Conservation (phyloP, 2,113 vertebrate species). For the Echinops telfairi region DNA sequence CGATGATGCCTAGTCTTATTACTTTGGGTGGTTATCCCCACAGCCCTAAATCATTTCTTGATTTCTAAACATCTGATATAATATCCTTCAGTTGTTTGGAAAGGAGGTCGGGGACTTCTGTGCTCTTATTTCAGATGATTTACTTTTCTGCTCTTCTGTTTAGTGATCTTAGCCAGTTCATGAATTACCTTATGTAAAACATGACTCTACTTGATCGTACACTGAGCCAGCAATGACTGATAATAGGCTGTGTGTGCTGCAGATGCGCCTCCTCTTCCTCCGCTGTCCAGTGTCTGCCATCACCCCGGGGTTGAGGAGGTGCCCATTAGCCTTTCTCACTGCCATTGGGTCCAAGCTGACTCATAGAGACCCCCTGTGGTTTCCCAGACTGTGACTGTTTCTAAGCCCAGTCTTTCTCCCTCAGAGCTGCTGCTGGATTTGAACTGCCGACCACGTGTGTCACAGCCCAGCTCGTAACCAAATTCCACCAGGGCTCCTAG, state of each 20-base stretch:
- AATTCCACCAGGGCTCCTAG: too few relatives aligned
- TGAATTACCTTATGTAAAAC: not conserved
- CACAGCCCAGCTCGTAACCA: too few relatives aligned
- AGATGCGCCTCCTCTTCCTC: not conserved
- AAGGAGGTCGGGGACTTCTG: not conserved
- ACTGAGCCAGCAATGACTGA: not conserved
- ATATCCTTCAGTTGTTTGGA: not conserved
- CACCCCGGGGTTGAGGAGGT: not conserved
- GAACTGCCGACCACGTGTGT: too few relatives aligned
- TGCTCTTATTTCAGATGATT: not conserved
- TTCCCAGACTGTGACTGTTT: too few relatives aligned
- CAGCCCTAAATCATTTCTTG: slow-evolving; percentile 21
- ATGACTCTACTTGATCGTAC: not conserved
- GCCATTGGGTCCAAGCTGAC: too few relatives aligned
- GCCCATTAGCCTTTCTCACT: not conserved
- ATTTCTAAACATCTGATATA: not conserved
- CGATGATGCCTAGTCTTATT: not conserved
- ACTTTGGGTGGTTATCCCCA: slow-evolving; percentile 10
- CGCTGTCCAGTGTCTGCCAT: not conserved
- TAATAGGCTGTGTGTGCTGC: too few relatives aligned
- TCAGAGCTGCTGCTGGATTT: too few relatives aligned
- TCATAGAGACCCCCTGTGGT: too few relatives aligned
- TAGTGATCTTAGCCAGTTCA: slow-evolving; percentile 7
- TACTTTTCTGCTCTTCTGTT: not conserved
- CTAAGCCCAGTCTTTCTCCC: too few relatives aligned